Conservation (phyloP, 2,113 vertebrate species). For the Hipposideros armiger region DNA sequence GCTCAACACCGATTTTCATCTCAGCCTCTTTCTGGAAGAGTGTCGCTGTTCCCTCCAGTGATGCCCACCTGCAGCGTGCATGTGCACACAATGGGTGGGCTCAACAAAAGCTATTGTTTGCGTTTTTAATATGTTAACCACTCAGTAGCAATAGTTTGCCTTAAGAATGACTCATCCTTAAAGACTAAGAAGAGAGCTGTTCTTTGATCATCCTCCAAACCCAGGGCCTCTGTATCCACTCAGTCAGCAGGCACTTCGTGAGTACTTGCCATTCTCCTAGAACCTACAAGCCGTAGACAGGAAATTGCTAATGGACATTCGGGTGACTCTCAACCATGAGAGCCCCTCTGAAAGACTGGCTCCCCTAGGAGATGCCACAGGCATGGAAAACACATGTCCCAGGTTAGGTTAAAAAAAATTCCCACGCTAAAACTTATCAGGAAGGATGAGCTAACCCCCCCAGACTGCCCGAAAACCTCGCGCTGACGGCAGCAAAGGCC, state of each 20-base stretch:
- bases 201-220: not conserved
- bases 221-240: not conserved
- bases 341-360: not conserved
- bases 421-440: not conserved
- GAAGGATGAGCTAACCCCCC: not conserved
- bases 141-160: not conserved
- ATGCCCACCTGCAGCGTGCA: too few species aligned
- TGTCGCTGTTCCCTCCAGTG: not conserved
- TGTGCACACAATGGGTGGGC: not conserved
- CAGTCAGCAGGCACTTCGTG: not conserved
- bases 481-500: not conserved
- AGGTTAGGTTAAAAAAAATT: not conserved
- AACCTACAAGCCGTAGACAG: not conserved
- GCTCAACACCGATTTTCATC: not conserved
- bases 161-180: not conserved
- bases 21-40: not conserved
- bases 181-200: not conserved
- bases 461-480: not conserved
- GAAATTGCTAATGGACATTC: not conserved
- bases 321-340: not conserved
- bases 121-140: not conserved
- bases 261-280: not conserved
- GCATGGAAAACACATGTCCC: not conserved
- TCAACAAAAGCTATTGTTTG: not conserved
- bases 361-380: not conserved